phyloP scores from a whole-genome alignment of 2,888 invertebrate genomes.

The Cheilosia vulpina region DNA sequence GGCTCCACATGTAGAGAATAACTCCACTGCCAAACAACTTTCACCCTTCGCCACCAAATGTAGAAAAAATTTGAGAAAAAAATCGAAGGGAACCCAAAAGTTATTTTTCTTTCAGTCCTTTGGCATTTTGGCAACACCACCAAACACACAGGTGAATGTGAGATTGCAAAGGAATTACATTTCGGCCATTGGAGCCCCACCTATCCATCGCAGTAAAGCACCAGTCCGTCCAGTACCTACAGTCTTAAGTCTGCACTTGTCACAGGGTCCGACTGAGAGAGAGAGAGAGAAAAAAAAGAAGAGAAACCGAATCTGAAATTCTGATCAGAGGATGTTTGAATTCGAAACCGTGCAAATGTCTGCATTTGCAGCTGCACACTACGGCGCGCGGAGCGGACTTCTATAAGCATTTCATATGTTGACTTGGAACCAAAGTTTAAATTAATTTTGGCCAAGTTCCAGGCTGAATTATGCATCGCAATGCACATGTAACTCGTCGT shows the following conservation, averaged over 20 bases:
- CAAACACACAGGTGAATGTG: slow-evolving; percentile 41
- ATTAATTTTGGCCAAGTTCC: slow-evolving; percentile 77
- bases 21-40: neutral
- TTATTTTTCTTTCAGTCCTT: slow-evolving; percentile 20
- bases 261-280: slow-evolving; percentile 9
- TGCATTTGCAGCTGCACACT: slow-evolving; percentile 3
- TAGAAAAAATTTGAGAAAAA: slow-evolving; percentile 13
- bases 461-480: slow-evolving; percentile 76
- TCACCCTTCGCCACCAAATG: neutral
- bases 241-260: slow-evolving; percentile 6
- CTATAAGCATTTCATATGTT: slow-evolving; percentile 75
- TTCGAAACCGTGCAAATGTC: slow-evolving; percentile 34
- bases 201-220: slow-evolving; percentile 19
- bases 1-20: neutral
- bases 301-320: slow-evolving; percentile 23
- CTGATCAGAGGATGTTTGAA: slow-evolving; percentile 48
- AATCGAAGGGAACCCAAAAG: slow-evolving; percentile 23
- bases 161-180: slow-evolving; percentile 49
- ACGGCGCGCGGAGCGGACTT: slow-evolving; percentile 1
- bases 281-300: slow-evolving; percentile 1
- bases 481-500: slow-evolving; percentile 55
- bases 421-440: slow-evolving; percentile 77
- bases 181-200: slow-evolving; percentile 27
- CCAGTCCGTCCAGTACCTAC: slow-evolving; percentile 9
- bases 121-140: slow-evolving; percentile 30